phyloP scores from a whole-genome alignment of 2,797 vertebrate species.

The Poecilia velifera region DNA sequence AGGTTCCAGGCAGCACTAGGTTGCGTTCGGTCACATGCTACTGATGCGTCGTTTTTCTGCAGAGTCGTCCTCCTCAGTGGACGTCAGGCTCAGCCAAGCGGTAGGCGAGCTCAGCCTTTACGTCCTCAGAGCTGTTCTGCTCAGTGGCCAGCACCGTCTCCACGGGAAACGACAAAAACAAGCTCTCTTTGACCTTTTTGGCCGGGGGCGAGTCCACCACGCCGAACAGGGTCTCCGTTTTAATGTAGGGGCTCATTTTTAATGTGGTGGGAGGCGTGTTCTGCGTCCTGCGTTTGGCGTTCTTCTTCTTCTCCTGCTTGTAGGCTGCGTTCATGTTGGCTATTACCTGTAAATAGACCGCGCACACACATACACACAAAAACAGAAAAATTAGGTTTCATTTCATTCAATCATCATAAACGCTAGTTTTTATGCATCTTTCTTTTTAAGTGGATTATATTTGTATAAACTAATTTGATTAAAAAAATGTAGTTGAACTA shows the following conservation, averaged over 20 bases:
- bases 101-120: slow-evolving; percentile 74
- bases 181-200: slow-evolving; percentile 85
- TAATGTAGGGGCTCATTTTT: slow-evolving; percentile 52
- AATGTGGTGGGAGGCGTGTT: slow-evolving; percentile 76
- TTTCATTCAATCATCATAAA: not conserved
- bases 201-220: slow-evolving; percentile 54
- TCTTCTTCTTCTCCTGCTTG: slow-evolving; percentile 86
- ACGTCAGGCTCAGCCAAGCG: slow-evolving; percentile 64
- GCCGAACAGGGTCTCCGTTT: slow-evolving; percentile 70
- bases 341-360: slow-evolving; percentile 79
- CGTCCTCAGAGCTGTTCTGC: slow-evolving; percentile 62
- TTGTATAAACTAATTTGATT: not conserved
- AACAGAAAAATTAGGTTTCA: not conserved
- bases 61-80: slow-evolving; percentile 49
- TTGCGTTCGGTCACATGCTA: not conserved
- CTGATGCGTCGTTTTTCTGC: not conserved
- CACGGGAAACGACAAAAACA: slow-evolving; percentile 86
- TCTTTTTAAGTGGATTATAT: not conserved
- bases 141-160: slow-evolving; percentile 82
- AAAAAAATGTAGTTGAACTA: not conserved
- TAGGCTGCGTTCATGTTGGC: slow-evolving; percentile 87
- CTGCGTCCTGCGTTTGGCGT: slow-evolving; percentile 75
- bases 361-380: not conserved
- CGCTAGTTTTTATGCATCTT: not conserved
- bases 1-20: not conserved